These are phyloP conservation scores for Columba janthina DNA, from an alignment of 2,113 vertebrate species.

Conservation along the genomic window DNA sequence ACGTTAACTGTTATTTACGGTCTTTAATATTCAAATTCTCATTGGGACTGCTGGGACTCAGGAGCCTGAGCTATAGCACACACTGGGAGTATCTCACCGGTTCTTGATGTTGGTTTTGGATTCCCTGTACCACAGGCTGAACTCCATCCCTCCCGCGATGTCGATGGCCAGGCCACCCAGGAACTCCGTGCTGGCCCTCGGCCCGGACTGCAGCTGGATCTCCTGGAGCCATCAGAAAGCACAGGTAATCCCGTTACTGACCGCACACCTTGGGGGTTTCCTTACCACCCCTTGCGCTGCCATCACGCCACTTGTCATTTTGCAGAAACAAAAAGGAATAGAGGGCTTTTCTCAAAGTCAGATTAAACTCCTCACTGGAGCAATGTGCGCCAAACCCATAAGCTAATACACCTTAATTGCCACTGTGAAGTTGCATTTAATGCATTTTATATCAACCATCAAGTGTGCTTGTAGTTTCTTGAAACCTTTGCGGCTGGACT, in stretches of 20 bases:
- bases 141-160: constrained; percentile 96
- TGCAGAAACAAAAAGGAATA: not conserved
- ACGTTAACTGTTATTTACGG: not conserved
- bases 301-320: not conserved
- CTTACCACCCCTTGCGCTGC: not conserved
- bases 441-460: not conserved
- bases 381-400: not conserved
- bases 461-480: not conserved
- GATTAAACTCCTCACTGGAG: not conserved
- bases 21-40: not conserved
- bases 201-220: constrained; percentile 90
- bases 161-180: constrained; percentile 92
- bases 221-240: constrained; percentile 71
- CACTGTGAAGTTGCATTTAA: not conserved
- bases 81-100: constrained; percentile 77
- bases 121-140: constrained; percentile 98
- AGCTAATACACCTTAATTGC: not conserved
- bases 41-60: not conserved
- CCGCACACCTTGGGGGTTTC: not conserved
- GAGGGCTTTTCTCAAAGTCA: not conserved
- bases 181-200: constrained; percentile 83
- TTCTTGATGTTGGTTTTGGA: constrained; percentile 96
- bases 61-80: not conserved
- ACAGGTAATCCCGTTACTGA: not conserved
- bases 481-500: not conserved